Base-by-base conservation (phyloP, 2,797 vertebrate genomes). In the Alauda arvensis region DNA sequence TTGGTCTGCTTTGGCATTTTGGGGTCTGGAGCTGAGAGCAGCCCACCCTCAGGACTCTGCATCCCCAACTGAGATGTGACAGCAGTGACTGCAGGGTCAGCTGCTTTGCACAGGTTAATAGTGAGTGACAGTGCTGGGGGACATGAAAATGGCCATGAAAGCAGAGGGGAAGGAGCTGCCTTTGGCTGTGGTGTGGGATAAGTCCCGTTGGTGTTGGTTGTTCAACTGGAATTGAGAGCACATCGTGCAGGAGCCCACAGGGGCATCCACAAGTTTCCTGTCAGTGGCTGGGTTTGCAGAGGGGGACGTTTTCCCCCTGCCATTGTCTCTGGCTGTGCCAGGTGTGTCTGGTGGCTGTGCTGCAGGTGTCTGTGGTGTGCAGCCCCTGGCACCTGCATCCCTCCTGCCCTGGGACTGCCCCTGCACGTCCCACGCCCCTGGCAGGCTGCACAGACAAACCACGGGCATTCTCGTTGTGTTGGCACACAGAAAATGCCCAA, bases 71-170 rank as follows among this genome's bases (percentile, higher is more conserved):
- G 2, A 18, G 83, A 93, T 80, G 40, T 79, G 82, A 65, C 65
- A 86, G 62, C 66, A 66, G 63, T 67, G 89, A 60, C 88, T 66
- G 88, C 77, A 48, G 14, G 34, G 62, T 86, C 76, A 87, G 88
- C 89, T 93, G 74, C 85, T 89, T 71, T 45, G 59, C 88, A 83
- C 77, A 81, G 43, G 39, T 85, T 94, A 85, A 90, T 87, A 87
- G 87, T 75, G 75, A 66, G 60, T 89, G 56, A 3, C 65, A 77
- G 43, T 78, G 43, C 31, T 88, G 65, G 55, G 62, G 72, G 65
- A 37, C 55, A 26, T 82, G 65, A 60, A 77, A 43, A 43, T 9
- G 33, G 25, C 39, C 10, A 6, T 29, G 24, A 74, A 76, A 72
- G 34, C n/a, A 56, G 60, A 74, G 51, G n/a, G 18, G 23, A 43